Evolutionary conservation across 2,113 vertebrate genomes (phyloP).

Genomic region (Andinoacara biseriatus): DNA sequence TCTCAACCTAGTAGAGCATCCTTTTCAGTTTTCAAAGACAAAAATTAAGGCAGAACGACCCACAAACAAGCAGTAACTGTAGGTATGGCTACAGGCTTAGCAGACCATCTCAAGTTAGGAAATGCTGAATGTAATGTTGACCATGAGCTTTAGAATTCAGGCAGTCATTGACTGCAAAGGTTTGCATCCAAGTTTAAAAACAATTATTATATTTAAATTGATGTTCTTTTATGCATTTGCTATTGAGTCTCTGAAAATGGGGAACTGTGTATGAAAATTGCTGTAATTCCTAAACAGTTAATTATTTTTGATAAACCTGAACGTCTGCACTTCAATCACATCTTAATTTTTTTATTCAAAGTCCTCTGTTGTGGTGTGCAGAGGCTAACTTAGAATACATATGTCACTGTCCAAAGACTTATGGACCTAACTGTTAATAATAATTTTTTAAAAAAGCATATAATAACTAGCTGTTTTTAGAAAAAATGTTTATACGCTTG

Average conservation of each 20-base stretch:
- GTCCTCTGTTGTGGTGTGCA: too few species aligned
- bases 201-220: neutral
- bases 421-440: neutral
- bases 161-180: neutral
- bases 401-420: neutral
- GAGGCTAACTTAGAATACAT: neutral
- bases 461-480: neutral
- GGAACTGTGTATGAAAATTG: neutral
- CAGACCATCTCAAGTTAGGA: neutral
- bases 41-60: too few species aligned
- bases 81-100: neutral
- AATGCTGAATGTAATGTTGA: neutral
- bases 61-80: neutral
- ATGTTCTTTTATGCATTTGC: neutral
- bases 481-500: neutral
- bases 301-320: neutral
- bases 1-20: too few species aligned
- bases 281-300: neutral
- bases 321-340: neutral
- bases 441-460: neutral
- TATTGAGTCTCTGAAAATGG: neutral
- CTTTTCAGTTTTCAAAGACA: too few species aligned
- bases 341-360: too few species aligned
- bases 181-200: neutral
- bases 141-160: neutral